Evolutionary conservation across 2,113 vertebrate genomes (phyloP).

Genomic region (Terrapene triunguis): DNA sequence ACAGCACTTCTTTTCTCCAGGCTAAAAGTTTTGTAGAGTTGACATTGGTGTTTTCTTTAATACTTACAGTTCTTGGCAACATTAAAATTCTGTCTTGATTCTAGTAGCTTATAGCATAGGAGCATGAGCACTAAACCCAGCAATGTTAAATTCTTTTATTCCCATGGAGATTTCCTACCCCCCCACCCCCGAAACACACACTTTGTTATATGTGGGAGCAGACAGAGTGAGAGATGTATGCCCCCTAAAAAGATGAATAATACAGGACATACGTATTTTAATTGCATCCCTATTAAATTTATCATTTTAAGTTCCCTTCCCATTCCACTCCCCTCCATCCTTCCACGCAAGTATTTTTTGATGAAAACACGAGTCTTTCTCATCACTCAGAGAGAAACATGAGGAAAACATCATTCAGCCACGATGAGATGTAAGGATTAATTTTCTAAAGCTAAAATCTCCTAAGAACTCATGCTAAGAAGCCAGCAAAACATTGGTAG

Average conservation of each 20-base stretch:
- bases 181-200: neutral
- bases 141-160: neutral
- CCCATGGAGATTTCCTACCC: neutral
- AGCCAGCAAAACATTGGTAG: neutral
- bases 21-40: neutral
- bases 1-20: neutral
- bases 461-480: neutral
- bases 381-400: neutral
- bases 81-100: neutral
- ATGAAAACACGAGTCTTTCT: neutral
- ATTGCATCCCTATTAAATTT: neutral
- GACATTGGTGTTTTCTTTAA: neutral
- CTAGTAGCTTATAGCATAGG: neutral
- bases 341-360: neutral
- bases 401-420: neutral
- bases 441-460: constrained; percentile 16
- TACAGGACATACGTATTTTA: neutral
- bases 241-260: neutral
- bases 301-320: neutral
- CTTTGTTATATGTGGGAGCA: neutral
- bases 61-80: neutral
- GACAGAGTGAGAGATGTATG: neutral
- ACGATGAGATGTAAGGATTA: neutral
- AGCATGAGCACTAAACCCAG: neutral
- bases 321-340: neutral